phyloP scores from a whole-genome alignment of 1,140 invertebrate genomes.

The Habropoda laboriosa region DNA sequence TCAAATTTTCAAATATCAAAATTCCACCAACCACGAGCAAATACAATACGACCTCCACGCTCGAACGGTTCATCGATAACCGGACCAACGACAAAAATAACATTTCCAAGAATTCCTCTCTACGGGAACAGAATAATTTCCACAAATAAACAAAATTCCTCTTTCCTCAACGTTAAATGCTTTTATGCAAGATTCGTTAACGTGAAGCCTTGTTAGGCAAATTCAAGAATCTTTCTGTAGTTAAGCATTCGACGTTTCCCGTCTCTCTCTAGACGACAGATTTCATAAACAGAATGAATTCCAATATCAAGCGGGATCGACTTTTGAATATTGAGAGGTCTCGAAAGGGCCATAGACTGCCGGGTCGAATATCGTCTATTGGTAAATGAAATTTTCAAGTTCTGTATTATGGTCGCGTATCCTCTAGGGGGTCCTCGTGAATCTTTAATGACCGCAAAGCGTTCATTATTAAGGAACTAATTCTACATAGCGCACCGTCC shows the following conservation, averaged over 20 bases:
- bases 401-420: slow-evolving; percentile 1
- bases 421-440: slow-evolving; percentile 2
- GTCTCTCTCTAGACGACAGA: background rate
- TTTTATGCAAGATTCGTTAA: no score
- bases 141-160: no score
- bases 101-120: no score
- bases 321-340: slow-evolving; percentile 39
- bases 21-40: no score
- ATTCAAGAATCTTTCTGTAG: background rate
- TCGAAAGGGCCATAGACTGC: background rate
- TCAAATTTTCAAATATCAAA: no score
- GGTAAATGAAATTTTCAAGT: slow-evolving; percentile 43
- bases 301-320: background rate
- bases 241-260: background rate
- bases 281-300: slow-evolving; percentile 8
- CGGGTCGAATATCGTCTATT: background rate
- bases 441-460: slow-evolving; percentile 28
- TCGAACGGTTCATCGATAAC: no score
- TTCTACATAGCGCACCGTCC: slow-evolving; percentile 21
- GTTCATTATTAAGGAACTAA: slow-evolving; percentile 50
- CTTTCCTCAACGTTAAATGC: no score
- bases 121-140: no score
- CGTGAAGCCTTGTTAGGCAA: no score
- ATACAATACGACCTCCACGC: no score
- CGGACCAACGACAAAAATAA: no score